These are phyloP conservation scores for Xiphorhynchus erythropygius DNA, from an alignment of 2,797 vertebrate species.

Conservation along the genomic window DNA sequence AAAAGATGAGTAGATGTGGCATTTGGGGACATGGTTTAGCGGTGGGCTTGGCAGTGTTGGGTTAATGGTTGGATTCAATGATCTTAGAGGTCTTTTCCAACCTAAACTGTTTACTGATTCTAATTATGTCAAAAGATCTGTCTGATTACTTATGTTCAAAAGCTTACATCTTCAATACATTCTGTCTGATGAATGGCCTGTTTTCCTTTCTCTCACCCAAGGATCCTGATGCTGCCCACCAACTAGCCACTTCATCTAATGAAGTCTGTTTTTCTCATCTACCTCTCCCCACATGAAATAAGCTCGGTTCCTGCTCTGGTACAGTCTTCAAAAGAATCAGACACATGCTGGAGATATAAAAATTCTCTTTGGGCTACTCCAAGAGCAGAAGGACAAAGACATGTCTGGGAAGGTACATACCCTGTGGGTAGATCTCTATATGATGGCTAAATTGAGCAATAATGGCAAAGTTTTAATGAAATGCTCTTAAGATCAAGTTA, in stretches of 20 bases:
- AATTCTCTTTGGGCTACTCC: neutral
- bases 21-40: neutral
- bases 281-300: neutral
- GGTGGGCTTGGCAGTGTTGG: neutral
- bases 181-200: neutral
- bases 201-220: neutral
- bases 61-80: neutral
- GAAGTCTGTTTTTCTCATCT: neutral
- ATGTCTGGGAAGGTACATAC: conserved; percentile 44
- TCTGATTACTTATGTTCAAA: neutral
- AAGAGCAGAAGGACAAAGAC: conserved; percentile 48
- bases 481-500: conserved; percentile 14
- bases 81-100: neutral
- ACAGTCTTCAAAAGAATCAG: conserved; percentile 1
- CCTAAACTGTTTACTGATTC: neutral
- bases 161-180: neutral
- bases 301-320: neutral
- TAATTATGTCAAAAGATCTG: neutral
- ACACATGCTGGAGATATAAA: neutral
- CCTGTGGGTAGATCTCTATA: conserved; percentile 33
- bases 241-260: neutral
- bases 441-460: conserved; percentile 37
- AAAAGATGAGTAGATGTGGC: neutral
- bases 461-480: conserved; percentile 40
- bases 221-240: neutral